Conservation (phyloP, 2,113 vertebrate genomes). For the Paedocypris sp. region DNA sequence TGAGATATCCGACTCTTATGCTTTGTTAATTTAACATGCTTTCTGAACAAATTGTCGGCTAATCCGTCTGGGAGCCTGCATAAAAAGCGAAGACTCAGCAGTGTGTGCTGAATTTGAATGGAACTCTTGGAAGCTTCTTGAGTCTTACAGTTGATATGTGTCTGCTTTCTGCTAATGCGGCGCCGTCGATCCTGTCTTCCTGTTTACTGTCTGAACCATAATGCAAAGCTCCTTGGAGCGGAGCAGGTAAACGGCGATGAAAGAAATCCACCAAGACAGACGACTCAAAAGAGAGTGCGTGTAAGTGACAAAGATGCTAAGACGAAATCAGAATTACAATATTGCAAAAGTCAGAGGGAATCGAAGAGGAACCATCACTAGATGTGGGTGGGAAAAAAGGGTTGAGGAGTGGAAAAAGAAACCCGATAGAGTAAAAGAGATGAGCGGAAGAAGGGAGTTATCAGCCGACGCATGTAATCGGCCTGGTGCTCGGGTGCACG, state of each 20-base stretch:
- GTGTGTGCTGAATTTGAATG: slow-evolving; percentile 4
- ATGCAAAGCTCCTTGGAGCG: neutral
- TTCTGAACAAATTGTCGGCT: slow-evolving; percentile 12
- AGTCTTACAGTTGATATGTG: slow-evolving; percentile 7
- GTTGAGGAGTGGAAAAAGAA: neutral
- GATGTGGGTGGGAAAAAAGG: neutral
- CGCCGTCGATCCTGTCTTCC: neutral
- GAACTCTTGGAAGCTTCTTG: neutral
- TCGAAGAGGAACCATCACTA: neutral
- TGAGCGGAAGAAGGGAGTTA: slow-evolving; percentile 12
- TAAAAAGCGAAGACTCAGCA: neutral
- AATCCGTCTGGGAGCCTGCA: slow-evolving; percentile 13
- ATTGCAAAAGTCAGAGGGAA: neutral
- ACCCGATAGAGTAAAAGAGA: slow-evolving; percentile 16
- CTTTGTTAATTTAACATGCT: slow-evolving; percentile 16
- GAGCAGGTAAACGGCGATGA: neutral
- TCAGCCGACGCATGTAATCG: slow-evolving; percentile 24
- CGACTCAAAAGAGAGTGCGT: neutral
- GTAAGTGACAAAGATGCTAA: neutral
- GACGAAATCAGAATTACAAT: neutral
- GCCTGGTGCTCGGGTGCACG: slow-evolving; percentile 1
- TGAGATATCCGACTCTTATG: neutral
- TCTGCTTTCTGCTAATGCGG: slow-evolving; percentile 1
- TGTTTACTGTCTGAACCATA: slow-evolving; percentile 26
- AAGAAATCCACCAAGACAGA: slow-evolving; percentile 3